Conservation (phyloP, 2,797 vertebrate genomes). For the Megaceryle alcyon region DNA sequence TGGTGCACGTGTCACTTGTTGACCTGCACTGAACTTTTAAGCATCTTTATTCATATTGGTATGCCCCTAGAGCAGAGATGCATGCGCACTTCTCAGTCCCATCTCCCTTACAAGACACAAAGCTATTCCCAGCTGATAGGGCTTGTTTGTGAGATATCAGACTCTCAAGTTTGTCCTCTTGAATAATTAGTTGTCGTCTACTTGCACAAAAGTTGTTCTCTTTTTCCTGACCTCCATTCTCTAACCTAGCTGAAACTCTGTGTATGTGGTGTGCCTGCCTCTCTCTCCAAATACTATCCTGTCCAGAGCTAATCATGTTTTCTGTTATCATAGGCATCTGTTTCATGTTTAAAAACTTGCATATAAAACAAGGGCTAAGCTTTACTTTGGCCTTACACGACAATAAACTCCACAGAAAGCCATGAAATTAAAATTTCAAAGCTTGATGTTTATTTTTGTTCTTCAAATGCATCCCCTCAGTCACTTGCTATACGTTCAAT, state of each 20-base stretch:
- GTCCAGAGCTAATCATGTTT: background rate
- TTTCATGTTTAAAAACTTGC: background rate
- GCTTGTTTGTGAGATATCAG: background rate
- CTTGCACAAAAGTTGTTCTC: background rate
- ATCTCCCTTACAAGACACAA: background rate
- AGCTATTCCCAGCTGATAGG: background rate
- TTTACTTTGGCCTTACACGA: background rate
- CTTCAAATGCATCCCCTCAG: background rate
- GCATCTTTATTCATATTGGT: background rate
- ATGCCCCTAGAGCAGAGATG: background rate
- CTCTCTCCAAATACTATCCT: background rate
- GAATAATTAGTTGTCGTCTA: background rate
- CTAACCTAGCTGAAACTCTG: background rate
- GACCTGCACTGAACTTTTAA: background rate
- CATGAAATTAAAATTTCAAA: background rate
- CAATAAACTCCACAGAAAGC: background rate
- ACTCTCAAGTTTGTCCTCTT: background rate
- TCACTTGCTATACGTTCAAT: background rate
- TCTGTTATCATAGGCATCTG: background rate
- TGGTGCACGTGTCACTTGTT: background rate
- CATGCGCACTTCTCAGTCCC: background rate
- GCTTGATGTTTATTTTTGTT: background rate
- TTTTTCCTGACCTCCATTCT: background rate
- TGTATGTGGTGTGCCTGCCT: background rate
- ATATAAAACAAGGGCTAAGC: background rate